These are phyloP conservation scores for Microcebus griseorufus DNA, from an alignment of 2,113 vertebrate genomes.

Conservation along the genomic window DNA sequence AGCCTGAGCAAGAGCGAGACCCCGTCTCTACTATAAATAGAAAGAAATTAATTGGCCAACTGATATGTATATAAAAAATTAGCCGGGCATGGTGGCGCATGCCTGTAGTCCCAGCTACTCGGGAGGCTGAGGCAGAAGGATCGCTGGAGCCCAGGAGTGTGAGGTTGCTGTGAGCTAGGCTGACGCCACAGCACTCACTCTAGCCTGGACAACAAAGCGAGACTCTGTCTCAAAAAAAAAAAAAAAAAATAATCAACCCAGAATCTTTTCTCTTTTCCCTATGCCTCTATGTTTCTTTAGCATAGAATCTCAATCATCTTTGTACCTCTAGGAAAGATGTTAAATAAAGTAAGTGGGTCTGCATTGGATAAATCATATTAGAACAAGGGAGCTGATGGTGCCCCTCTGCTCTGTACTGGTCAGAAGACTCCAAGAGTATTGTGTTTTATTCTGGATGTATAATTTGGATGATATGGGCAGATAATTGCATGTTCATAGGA, in stretches of 20 bases:
- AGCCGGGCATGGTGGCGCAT: too few relatives aligned
- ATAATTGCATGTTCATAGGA: neutral
- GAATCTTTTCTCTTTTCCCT: neutral
- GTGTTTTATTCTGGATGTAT: neutral
- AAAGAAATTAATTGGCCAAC: too few relatives aligned
- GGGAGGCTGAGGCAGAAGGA: too few relatives aligned
- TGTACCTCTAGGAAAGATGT: neutral
- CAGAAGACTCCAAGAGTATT: neutral
- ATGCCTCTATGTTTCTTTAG: neutral
- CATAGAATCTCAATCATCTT: neutral
- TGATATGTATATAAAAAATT: too few relatives aligned
- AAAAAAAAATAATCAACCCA: neutral
- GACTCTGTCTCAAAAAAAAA: too few relatives aligned
- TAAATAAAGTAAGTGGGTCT: neutral
- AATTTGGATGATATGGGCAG: neutral
- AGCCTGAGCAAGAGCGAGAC: too few relatives aligned
- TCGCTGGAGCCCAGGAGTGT: too few relatives aligned
- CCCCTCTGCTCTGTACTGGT: neutral
- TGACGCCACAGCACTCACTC: too few relatives aligned
- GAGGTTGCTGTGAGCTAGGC: too few relatives aligned
- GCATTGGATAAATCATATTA: neutral
- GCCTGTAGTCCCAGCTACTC: too few relatives aligned
- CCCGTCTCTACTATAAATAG: too few relatives aligned
- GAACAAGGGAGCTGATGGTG: neutral
- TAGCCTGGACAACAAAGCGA: too few relatives aligned